Percentiles rank a stretch among this genome's conserved stretches.
phyloP scores from a whole-genome alignment of 1,140 invertebrate species.

The Nautilus pompilius region DNA sequence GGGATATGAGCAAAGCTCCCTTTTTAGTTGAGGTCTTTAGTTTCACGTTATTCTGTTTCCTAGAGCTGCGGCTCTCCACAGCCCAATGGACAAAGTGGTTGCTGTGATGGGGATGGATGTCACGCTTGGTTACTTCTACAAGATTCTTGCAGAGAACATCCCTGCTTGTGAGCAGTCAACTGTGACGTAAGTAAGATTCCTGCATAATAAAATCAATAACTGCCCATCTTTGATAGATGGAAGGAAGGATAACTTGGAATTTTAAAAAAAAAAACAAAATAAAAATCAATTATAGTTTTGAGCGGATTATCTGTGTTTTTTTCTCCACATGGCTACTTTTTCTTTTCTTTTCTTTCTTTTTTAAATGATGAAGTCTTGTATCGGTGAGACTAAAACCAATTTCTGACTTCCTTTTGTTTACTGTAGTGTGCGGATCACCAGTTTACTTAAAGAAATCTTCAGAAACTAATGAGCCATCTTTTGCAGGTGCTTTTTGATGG shows the following conservation, averaged over 20 bases:
- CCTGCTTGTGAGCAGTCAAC: conserved; percentile 47
- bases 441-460: too few relatives aligned
- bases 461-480: background rate
- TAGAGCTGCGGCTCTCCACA: conserved; percentile 58
- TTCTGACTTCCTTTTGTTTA: too few relatives aligned
- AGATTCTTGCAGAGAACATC: conserved; percentile 55
- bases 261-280: background rate
- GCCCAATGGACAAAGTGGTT: conserved; percentile 53
- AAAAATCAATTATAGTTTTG: background rate
- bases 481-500: conserved; percentile 82
- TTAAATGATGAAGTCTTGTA: background rate
- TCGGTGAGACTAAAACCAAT: too few relatives aligned
- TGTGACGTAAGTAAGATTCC: conserved; percentile 48
- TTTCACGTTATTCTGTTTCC: conserved; percentile 12
- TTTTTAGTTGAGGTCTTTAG: too few relatives aligned
- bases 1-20: too few relatives aligned
- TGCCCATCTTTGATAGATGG: too few relatives aligned
- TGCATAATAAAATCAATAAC: too few relatives aligned
- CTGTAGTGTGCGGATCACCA: too few relatives aligned
- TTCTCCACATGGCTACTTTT: background rate
- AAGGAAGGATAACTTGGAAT: too few relatives aligned
- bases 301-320: background rate
- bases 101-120: conserved; percentile 81
- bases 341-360: background rate
- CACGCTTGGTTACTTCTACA: conserved; percentile 78